Conservation (phyloP, 2,888 invertebrate genomes). For the Meliscaeva auricollis region DNA sequence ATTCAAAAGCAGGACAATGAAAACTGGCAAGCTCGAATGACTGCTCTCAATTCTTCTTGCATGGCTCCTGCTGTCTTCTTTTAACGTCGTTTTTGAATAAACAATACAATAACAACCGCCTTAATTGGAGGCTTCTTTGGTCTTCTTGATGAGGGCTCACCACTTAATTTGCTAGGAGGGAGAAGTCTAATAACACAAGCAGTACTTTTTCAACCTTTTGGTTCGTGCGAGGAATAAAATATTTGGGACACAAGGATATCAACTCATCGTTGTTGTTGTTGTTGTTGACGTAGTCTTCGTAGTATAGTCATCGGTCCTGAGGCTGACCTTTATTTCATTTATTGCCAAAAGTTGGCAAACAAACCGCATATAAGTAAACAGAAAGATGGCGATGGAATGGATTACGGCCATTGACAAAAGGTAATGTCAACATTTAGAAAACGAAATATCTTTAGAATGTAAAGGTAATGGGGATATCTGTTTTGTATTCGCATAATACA, state of each 20-base stretch:
- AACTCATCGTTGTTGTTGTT: background rate
- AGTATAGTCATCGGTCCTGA: background rate
- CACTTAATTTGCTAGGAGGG: conserved; percentile 45
- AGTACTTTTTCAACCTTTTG: conserved; percentile 2
- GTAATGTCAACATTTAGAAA: conserved; percentile 79
- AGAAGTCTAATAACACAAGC: background rate
- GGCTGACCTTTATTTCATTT: conserved; percentile 28
- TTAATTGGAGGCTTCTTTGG: conserved; percentile 21
- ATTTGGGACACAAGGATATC: conserved; percentile 9
- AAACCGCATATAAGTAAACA: conserved; percentile 56
- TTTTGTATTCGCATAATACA: background rate
- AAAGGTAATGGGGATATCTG: background rate
- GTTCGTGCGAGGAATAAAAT: conserved; percentile 26
- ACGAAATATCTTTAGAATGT: conserved; percentile 47
- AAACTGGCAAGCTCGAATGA: conserved; percentile 44
- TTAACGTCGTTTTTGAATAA: conserved; percentile 57
- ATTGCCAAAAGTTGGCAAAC: conserved; percentile 70
- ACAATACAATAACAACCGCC: conserved; percentile 29
- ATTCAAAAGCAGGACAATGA: conserved; percentile 17
- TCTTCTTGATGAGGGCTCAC: conserved; percentile 41
- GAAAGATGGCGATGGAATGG: conserved; percentile 85
- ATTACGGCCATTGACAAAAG: conserved; percentile 86
- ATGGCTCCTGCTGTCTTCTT: conserved; percentile 18
- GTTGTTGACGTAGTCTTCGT: background rate
- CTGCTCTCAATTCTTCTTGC: conserved; percentile 14